These are phyloP conservation scores for Diachrysia chrysitis DNA, from an alignment of 2,888 invertebrate species.

Conservation along the genomic window DNA sequence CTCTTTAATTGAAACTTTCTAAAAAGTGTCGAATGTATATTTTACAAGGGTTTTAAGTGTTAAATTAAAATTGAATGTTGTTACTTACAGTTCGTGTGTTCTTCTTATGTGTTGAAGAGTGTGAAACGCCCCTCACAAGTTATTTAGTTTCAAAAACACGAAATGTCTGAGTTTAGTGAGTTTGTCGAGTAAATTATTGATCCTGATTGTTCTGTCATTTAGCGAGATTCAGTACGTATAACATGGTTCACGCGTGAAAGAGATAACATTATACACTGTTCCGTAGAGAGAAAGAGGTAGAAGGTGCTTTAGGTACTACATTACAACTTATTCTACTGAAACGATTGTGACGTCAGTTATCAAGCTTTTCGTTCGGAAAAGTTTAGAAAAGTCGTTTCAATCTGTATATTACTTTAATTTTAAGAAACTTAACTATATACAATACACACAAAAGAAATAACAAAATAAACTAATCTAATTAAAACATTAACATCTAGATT, in stretches of 20 bases:
- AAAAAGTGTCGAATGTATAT: not conserved
- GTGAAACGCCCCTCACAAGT: slow-evolving; percentile 44
- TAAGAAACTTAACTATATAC: too few species aligned
- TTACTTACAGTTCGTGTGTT: slow-evolving; percentile 46
- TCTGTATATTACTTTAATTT: too few species aligned
- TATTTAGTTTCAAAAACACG: slow-evolving; percentile 50
- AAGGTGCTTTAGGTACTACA: not conserved
- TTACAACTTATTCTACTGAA: not conserved
- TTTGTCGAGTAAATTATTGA: slow-evolving; percentile 42
- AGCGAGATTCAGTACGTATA: slow-evolving; percentile 15
- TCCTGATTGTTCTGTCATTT: slow-evolving; percentile 35
- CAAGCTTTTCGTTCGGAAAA: slow-evolving; percentile 18
- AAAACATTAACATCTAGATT: too few species aligned
- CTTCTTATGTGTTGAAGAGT: slow-evolving; percentile 13
- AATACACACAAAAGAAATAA: too few species aligned
- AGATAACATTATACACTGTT: not conserved
- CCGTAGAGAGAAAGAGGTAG: not conserved
- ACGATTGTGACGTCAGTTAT: slow-evolving; percentile 15
- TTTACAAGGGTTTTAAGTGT: too few species aligned
- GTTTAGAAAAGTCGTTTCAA: not conserved
- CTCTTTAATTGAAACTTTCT: slow-evolving; percentile 40
- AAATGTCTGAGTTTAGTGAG: slow-evolving; percentile 1
- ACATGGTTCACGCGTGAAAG: not conserved
- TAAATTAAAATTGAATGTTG: not conserved
- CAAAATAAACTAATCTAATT: too few species aligned